Evolutionary conservation across 2,888 invertebrate genomes (phyloP).

Genomic region (Neoscelio sp.): DNA sequence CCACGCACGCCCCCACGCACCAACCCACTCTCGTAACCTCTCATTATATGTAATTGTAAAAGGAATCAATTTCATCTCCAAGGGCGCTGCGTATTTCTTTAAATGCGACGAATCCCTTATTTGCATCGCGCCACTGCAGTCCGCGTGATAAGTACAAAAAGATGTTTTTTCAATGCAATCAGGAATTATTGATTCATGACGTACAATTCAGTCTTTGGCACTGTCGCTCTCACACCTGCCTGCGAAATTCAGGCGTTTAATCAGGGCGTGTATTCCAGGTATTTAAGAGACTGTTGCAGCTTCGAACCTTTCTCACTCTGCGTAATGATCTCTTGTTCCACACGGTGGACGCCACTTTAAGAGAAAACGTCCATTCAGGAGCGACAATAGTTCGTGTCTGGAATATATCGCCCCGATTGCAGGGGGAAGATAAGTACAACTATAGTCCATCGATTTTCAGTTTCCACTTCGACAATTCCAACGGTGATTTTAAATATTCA

Average conservation of each 20-base stretch:
- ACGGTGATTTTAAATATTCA: slow-evolving; percentile 28
- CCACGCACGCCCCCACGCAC: no score
- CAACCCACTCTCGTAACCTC: slow-evolving; percentile 40
- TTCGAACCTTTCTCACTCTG: slow-evolving; percentile 74
- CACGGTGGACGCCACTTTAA: slow-evolving; percentile 76
- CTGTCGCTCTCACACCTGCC: slow-evolving; percentile 67
- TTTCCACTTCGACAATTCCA: slow-evolving; percentile 38
- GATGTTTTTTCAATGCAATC: slow-evolving; percentile 51
- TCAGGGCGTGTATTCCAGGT: slow-evolving; percentile 80
- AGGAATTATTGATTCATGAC: slow-evolving; percentile 60
- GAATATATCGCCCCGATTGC: slow-evolving; percentile 80
- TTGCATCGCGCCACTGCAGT: slow-evolving; percentile 40
- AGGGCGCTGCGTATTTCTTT: slow-evolving; percentile 39
- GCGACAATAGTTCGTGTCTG: slow-evolving; percentile 79
- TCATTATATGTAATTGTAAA: slow-evolving; percentile 55
- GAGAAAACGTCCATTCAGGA: slow-evolving; percentile 79
- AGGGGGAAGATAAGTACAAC: slow-evolving; percentile 78
- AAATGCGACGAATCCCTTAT: slow-evolving; percentile 58
- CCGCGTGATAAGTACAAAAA: slow-evolving; percentile 48
- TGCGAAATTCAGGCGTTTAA: slow-evolving; percentile 73
- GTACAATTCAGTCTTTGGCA: slow-evolving; percentile 46
- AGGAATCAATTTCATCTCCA: slow-evolving; percentile 55
- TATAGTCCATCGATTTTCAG: slow-evolving; percentile 54
- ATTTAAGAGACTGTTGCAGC: slow-evolving; percentile 78
- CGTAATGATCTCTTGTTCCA: slow-evolving; percentile 82